Base-by-base conservation (phyloP, 2,888 invertebrate genomes). In the Spicauda simplicius region DNA sequence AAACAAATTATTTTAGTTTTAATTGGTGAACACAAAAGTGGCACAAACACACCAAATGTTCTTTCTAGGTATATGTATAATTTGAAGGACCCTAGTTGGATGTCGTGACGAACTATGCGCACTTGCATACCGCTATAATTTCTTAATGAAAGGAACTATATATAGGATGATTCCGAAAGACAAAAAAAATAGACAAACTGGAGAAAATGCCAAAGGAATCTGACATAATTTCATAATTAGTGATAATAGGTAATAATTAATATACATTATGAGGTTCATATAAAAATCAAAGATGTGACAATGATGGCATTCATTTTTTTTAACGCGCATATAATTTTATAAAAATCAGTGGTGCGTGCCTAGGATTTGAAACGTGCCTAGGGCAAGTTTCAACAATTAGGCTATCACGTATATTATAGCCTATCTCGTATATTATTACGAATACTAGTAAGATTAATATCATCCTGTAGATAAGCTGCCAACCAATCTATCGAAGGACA, bases 401-500 rank as follows among this genome's bases (percentile, higher is more conserved):
- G n/a, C n/a, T n/a, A n/a, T n/a, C n/a, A n/a, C 25, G 25, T 25
- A 25, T 25, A 25, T 4, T 25, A 25, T 25, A 25, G 25, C 5
- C 25, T 25, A 25, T 4, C 25, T n/a, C n/a, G n/a, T n/a, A n/a
- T n/a, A n/a, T n/a, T n/a, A n/a, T n/a, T n/a, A n/a, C n/a, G 2
- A 41, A 41, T 14, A 41, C 2, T 2, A 1, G 1, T 41, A 14
- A 14, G 14, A 41, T 12, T 41, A 41, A 41, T 4, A 48, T 16
- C 64, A 64, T 8, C 52, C 58, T 58, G 52, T 58, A 41, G 0
- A 48, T 25, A 30, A 19, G 7, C 53, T 61, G 55, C 57, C 57
- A 37, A 64, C 54, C 58, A 45, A 59, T 65, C 65, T 45, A 65
- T 65, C 45, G 45, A 45, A 45, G n/a, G 64, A 53, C 58, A 54